Base-by-base conservation (phyloP, 2,888 invertebrate species). In the Fragum fragum region DNA sequence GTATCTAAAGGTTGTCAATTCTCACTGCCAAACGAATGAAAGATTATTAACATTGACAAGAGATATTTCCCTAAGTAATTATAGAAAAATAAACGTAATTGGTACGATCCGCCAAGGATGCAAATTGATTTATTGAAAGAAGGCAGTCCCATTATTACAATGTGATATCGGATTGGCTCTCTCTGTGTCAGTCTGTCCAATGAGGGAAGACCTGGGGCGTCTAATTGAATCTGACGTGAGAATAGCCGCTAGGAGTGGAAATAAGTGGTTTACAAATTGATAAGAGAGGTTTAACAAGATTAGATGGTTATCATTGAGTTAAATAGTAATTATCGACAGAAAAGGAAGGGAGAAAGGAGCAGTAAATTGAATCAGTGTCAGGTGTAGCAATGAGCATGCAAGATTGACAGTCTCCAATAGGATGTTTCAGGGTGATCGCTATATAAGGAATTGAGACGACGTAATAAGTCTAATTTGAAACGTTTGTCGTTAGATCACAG, bases 331-430 rank as follows among this genome's bases (percentile, higher is more conserved):
- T 84, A 81, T 84, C 78, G 79, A 76, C 81, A 47, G 47, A 81
- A 81, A 78, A 84, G 76, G 71, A 70, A 39, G 63, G 61, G 81
- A 73, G 66, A 76, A 73, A 81, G 72, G 76, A 79, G 66, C 79
- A 75, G 81, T 81, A 75, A 84, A 84, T 84, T 81, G 84, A 84
- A 84, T 81, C 81, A 81, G 84, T 84, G 84, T 81, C 84, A 82
- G 59, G 72, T 42, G 26, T n/a, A 69, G 61, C 73, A 72, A 76
- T 70, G 73, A 69, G 73, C 75, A 42, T 66, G 61, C 55, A 70
- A 76, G 68, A 42, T 74, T 73, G 78, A 63, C 36, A 63, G 36
- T 32, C 36, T 14, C n/a, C 63, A 32, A 63, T 36, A 9, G 63
- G 16, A 36, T 2, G n/a, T 16, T n/a, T 63, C 9, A 14, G 28